phyloP scores from a whole-genome alignment of 1,140 invertebrate species.

The Drosophila ficusphila region DNA sequence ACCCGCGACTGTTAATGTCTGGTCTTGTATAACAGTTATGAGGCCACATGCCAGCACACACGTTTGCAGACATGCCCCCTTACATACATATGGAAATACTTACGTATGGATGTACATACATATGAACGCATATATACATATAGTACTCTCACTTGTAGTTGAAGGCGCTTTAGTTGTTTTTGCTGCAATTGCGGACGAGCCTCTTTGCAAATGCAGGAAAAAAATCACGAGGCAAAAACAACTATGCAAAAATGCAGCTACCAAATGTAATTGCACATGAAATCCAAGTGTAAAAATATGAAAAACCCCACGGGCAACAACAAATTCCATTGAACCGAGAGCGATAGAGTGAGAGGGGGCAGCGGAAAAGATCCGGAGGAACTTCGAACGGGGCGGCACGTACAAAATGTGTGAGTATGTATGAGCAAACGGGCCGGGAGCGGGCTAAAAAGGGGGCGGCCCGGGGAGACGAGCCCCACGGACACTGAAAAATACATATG shows the following conservation, averaged over 20 bases:
- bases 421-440: conserved; percentile 1
- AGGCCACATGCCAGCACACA: conserved; percentile 34
- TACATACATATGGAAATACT: background rate
- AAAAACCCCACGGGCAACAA: conserved; percentile 37
- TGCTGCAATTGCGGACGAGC: conserved; percentile 33
- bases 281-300: conserved; percentile 14
- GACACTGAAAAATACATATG: conserved; percentile 40
- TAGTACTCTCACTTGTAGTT: conserved; percentile 6
- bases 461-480: conserved; percentile 67
- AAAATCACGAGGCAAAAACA: background rate
- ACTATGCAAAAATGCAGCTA: conserved; percentile 1
- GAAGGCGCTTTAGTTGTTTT: conserved; percentile 8
- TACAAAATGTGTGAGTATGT: no score
- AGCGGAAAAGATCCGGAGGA: background rate
- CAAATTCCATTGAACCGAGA: conserved; percentile 52
- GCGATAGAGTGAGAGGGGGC: background rate
- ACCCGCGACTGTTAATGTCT: conserved; percentile 10
- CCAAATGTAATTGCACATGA: conserved; percentile 14
- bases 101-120: background rate
- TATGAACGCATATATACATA: background rate
- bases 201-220: conserved; percentile 23
- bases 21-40: conserved; percentile 46
- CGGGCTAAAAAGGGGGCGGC: conserved; percentile 7
- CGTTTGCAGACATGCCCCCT: conserved; percentile 7
- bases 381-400: conserved; percentile 28